These are phyloP conservation scores for Cataglyphis livida DNA, from an alignment of 2,888 invertebrate species.

Conservation along the genomic window DNA sequence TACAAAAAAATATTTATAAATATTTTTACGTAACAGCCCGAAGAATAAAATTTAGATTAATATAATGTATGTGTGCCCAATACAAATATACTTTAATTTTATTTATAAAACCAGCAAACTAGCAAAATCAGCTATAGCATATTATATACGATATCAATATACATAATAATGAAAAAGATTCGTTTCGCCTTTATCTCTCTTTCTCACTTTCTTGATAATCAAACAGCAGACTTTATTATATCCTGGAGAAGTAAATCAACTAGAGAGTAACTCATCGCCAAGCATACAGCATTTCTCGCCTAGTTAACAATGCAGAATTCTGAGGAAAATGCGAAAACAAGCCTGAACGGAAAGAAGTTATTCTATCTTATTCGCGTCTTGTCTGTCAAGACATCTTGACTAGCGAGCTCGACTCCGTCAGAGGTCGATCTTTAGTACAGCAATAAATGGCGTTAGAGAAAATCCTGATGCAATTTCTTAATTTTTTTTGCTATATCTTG, in stretches of 20 bases:
- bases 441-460: constrained; percentile 25
- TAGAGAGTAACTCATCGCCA: constrained; percentile 57
- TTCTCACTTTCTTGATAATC: constrained; percentile 9
- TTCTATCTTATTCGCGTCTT: constrained; percentile 35
- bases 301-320: constrained; percentile 55
- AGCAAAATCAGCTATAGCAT: constrained; percentile 3
- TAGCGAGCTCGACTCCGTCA: constrained; percentile 25
- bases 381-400: constrained; percentile 36
- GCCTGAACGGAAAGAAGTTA: constrained; percentile 35
- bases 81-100: neutral
- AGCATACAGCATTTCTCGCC: constrained; percentile 43
- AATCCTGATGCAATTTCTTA: constrained; percentile 25
- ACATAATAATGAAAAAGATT: constrained; percentile 42
- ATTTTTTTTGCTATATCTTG: constrained; percentile 12
- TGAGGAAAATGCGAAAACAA: constrained; percentile 40
- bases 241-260: too few species aligned
- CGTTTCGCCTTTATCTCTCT: constrained; percentile 29
- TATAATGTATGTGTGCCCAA: neutral
- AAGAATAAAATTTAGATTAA: constrained; percentile 14
- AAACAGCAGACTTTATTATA: too few species aligned
- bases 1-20: constrained; percentile 1
- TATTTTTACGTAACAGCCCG: neutral
- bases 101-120: neutral
- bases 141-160: neutral
- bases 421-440: constrained; percentile 42